Base-by-base conservation (phyloP, 1,140 invertebrate species). In the Manduca sexta region DNA sequence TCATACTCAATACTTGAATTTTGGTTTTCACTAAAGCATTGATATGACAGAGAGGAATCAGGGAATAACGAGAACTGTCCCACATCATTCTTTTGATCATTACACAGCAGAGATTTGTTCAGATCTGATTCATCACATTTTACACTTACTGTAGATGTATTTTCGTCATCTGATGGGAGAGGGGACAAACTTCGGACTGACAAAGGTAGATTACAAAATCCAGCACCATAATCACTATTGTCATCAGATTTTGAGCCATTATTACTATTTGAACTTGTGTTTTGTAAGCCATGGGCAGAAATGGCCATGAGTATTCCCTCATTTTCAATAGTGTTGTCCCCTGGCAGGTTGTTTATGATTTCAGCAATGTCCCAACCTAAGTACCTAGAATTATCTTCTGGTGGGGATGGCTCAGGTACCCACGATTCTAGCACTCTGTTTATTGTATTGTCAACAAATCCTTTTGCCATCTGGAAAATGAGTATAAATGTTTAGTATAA, bases 371-470 rank as follows among this genome's bases (percentile, higher is more conserved):
- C 88, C 47, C 81, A 75, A 21, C 81, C 87, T 49, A 67, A 65
- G 56, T 60, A 77, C 29, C 65, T 68, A 54, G 78, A 76, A 53
- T 58, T 72, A 34, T 75, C 62, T 35, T 77, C 68, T 8, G 56
- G 71, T 34, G 79, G 74, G 10, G 77, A 64, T 8, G 89, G 87
- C 37, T 74, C 78, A 17, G 88, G 67, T 41, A 88, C 87, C 84
- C 89, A 91, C 31, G 87, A 88, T 65, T 92, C 92, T 35, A 93
- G 63, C 14, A 92, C 88, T 57, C 86, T 86, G 57, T 93, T 93
- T 48, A 93, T 91, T 12, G 89, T 90, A 75, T 93, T 93, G 59
- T 93, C 92, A 29, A 93, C 86, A 74, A 89, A 91, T 42, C 91
- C 90, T 77, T 90, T 91, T 1, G 89, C 90, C 50, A 92, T 74